phyloP scores from a whole-genome alignment of 2,888 invertebrate species.

The Fragum fragum region DNA sequence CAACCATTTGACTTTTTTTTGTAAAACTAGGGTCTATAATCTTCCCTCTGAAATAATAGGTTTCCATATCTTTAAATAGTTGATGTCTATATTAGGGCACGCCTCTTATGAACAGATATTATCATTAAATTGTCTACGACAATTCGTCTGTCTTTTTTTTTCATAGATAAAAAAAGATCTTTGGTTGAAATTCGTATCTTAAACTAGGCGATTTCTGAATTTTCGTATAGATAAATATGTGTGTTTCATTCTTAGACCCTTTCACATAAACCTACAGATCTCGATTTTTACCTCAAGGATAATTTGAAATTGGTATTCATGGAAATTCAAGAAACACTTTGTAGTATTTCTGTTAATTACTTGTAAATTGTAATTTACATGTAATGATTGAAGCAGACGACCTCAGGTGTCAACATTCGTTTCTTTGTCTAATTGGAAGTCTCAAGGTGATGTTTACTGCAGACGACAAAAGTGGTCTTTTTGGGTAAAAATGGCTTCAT shows the following conservation, averaged over 20 bases:
- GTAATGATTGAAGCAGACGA: not conserved
- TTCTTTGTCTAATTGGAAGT: not conserved
- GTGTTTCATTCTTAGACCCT: no score
- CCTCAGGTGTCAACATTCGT: not conserved
- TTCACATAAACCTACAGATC: no score
- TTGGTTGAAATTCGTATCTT: no score
- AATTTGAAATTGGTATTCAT: no score
- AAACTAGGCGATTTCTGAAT: no score
- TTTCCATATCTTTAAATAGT: not conserved
- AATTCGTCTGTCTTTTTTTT: not conserved
- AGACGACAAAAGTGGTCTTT: no score
- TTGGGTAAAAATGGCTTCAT: no score
- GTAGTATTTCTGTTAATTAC: not conserved
- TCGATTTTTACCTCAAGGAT: no score
- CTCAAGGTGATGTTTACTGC: not conserved
- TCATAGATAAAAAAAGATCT: no score
- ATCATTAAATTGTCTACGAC: not conserved
- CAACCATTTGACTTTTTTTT: no score
- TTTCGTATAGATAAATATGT: no score
- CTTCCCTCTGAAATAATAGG: not conserved
- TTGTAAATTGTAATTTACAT: not conserved
- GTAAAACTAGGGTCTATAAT: not conserved
- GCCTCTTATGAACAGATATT: not conserved
- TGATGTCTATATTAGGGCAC: not conserved
- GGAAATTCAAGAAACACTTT: no score